phyloP scores from a whole-genome alignment of 2,113 vertebrate species.

The Psephotus haematonotus region DNA sequence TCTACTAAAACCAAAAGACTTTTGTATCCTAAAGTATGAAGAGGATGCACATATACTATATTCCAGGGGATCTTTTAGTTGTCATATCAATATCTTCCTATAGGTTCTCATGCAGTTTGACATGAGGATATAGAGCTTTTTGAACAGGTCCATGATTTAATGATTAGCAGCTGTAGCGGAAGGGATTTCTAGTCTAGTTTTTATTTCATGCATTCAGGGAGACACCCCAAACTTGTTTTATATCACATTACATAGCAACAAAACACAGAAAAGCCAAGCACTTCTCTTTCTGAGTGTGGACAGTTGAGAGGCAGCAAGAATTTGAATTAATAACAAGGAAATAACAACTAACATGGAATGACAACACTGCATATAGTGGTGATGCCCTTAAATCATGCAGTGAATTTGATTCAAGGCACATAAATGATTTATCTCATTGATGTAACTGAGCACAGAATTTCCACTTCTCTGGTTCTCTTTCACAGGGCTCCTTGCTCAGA shows the following conservation, averaged over 20 bases:
- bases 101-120: neutral
- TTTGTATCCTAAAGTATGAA: neutral
- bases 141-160: conserved; percentile 70
- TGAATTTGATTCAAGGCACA: neutral
- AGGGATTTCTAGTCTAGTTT: conserved; percentile 57
- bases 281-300: neutral
- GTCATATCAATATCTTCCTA: neutral
- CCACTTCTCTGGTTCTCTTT: neutral
- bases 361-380: neutral
- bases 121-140: neutral
- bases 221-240: conserved; percentile 61
- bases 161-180: conserved; percentile 60
- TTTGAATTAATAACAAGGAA: conserved; percentile 44
- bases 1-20: neutral
- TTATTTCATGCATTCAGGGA: conserved; percentile 34
- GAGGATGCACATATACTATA: neutral
- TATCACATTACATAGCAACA: conserved; percentile 72
- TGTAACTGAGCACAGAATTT: neutral
- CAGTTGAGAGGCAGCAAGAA: conserved; percentile 23
- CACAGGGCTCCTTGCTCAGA: neutral
- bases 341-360: conserved; percentile 48
- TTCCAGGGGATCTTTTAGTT: neutral
- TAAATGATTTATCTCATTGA: conserved; percentile 32
- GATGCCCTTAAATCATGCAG: conserved; percentile 30
- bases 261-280: conserved; percentile 31